phyloP scores from a whole-genome alignment of 2,888 invertebrate species.

The Heliconius aoede region DNA sequence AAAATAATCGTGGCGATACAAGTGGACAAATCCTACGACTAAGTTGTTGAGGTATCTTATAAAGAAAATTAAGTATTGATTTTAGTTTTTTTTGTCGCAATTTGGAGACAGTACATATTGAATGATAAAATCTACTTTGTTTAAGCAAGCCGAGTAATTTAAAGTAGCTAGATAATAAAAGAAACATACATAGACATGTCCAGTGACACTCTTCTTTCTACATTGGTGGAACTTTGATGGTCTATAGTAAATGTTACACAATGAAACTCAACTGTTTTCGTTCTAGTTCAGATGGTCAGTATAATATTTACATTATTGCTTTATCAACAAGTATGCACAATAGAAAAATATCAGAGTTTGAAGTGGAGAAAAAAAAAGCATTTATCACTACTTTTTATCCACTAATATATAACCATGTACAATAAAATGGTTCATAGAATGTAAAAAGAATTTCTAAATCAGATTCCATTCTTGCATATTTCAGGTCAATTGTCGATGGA shows the following conservation, averaged over 20 bases:
- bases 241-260: not conserved
- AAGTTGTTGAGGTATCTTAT: no score
- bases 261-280: not conserved
- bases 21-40: no score
- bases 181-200: no score
- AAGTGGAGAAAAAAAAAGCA: not conserved
- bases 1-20: no score
- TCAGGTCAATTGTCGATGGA: conserved; percentile 93
- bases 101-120: no score
- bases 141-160: no score
- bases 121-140: no score
- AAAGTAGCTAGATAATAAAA: no score
- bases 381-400: not conserved
- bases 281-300: not conserved
- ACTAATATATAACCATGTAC: not conserved
- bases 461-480: conserved; percentile 37
- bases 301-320: not conserved
- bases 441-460: not conserved
- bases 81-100: no score
- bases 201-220: no score
- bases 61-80: no score
- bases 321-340: not conserved
- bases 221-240: not conserved
- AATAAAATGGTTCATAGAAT: not conserved
- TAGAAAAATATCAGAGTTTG: not conserved